These are phyloP conservation scores for Borostomias antarcticus DNA, from an alignment of 2,797 vertebrate species.

Conservation along the genomic window DNA sequence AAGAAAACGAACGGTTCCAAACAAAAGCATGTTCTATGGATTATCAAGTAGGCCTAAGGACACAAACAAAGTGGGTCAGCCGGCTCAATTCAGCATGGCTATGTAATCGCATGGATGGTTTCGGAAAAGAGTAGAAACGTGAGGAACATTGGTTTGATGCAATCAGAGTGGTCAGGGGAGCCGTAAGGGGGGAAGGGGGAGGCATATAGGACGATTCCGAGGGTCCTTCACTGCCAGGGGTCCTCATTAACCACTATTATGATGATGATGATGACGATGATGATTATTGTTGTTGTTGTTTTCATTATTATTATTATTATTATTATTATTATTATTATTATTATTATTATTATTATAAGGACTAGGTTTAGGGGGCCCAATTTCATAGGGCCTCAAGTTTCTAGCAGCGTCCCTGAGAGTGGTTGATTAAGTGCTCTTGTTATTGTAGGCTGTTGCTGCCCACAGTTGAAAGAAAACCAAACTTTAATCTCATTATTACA, in stretches of 20 bases:
- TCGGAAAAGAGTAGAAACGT: neutral
- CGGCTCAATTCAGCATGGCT: constrained; percentile 23
- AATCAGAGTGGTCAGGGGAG: neutral
- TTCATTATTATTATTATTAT: too few species aligned
- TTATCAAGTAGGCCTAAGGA: constrained; percentile 41
- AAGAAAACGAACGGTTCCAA: constrained; percentile 52
- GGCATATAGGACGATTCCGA: too few species aligned
- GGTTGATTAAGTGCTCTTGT: neutral
- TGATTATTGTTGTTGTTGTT: too few species aligned
- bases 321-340: too few species aligned
- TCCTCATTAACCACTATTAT: too few species aligned
- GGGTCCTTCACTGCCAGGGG: too few species aligned
- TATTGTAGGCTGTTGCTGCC: neutral
- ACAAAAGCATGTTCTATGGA: constrained; percentile 66
- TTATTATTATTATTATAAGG: too few species aligned
- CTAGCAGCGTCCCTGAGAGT: too few species aligned
- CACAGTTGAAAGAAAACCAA: neutral
- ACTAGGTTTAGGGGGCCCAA: too few species aligned
- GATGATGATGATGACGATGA: too few species aligned
- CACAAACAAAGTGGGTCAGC: constrained; percentile 74
- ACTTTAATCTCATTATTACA: too few species aligned
- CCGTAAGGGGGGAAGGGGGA: neutral
- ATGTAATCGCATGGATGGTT: neutral
- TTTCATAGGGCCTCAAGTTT: too few species aligned
- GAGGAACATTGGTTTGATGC: neutral